A percentile compares a stretch with the other conserved stretches of the same genome.
phyloP scores from a whole-genome alignment of 2,888 invertebrate genomes.

The Pogonocherus hispidulus region DNA sequence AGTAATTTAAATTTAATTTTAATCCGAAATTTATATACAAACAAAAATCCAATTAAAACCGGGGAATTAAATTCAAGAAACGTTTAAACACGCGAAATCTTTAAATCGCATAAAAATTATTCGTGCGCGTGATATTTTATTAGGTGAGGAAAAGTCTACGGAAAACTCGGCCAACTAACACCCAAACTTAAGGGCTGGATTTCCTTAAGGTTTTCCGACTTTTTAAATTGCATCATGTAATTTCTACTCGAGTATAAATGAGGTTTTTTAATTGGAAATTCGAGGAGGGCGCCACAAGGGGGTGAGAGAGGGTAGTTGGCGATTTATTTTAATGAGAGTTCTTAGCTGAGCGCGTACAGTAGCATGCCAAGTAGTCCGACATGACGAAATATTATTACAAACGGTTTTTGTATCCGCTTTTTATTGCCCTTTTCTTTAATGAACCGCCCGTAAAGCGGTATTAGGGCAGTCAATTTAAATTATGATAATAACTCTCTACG shows the following conservation, averaged over 20 bases:
- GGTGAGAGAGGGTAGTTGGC: conserved; percentile 45
- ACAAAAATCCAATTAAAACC: conserved; percentile 68
- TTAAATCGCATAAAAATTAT: conserved; percentile 69
- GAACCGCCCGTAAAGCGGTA: conserved; percentile 29
- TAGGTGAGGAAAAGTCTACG: conserved; percentile 58
- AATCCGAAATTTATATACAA: conserved; percentile 64
- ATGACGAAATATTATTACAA: conserved; percentile 50
- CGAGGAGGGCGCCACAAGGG: conserved; percentile 55
- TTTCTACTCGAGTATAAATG: conserved; percentile 68
- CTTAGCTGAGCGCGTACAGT: conserved; percentile 29
- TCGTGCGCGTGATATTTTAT: conserved; percentile 69
- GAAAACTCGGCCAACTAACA: conserved; percentile 58
- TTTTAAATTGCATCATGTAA: conserved; percentile 68
- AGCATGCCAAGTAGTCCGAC: conserved; percentile 53
- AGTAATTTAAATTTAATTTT: conserved; percentile 62
- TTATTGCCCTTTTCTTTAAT: conserved; percentile 38
- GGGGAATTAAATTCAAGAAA: conserved; percentile 67
- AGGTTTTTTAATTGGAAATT: conserved; percentile 70
- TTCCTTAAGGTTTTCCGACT: conserved; percentile 58
- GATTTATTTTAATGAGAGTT: conserved; percentile 65
- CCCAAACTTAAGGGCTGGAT: conserved; percentile 58
- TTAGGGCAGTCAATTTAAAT: conserved; percentile 32
- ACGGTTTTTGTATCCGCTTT: conserved; percentile 37
- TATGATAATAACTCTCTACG: conserved; percentile 25
- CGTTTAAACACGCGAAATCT: conserved; percentile 69